phyloP scores from a whole-genome alignment of 2,797 vertebrate genomes.

The Masticophis lateralis region DNA sequence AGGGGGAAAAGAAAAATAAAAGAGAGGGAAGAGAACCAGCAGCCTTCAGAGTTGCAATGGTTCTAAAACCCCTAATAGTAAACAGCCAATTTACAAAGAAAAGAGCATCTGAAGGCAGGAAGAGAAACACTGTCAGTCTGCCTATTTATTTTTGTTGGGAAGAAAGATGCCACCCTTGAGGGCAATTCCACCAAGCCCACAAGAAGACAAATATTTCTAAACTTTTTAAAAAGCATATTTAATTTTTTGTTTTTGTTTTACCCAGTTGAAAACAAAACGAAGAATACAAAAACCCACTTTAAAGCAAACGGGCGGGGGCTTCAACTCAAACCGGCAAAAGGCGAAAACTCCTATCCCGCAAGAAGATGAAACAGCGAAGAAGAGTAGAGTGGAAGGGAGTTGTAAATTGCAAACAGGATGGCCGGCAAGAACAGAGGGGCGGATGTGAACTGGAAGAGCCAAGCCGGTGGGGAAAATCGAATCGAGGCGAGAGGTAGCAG shows the following conservation, averaged over 20 bases:
- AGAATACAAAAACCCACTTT: neutral
- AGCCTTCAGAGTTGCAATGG: neutral
- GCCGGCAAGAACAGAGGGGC: neutral
- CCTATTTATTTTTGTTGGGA: neutral
- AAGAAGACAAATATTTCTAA: neutral
- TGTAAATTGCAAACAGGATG: neutral
- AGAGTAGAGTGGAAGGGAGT: neutral
- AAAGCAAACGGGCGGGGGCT: conserved; percentile 52
- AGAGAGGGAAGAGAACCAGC: too few relatives aligned
- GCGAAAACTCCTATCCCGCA: neutral
- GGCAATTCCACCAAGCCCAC: neutral
- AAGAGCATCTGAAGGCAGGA: neutral
- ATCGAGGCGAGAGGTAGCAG: neutral
- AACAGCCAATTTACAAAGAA: neutral
- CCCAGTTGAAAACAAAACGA: neutral
- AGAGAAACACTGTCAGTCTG: neutral
- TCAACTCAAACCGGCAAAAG: conserved; percentile 26
- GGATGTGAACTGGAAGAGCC: too few relatives aligned
- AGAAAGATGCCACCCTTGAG: neutral
- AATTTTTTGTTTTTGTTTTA: neutral
- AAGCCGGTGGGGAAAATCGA: neutral
- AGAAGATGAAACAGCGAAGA: neutral
- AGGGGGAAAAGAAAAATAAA: too few relatives aligned
- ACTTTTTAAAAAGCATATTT: neutral
- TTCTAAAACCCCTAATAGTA: neutral